A percentile compares a stretch with the other conserved stretches of the same genome.
Conservation (phyloP, 2,113 vertebrate genomes). For the Hassar affinis region DNA sequence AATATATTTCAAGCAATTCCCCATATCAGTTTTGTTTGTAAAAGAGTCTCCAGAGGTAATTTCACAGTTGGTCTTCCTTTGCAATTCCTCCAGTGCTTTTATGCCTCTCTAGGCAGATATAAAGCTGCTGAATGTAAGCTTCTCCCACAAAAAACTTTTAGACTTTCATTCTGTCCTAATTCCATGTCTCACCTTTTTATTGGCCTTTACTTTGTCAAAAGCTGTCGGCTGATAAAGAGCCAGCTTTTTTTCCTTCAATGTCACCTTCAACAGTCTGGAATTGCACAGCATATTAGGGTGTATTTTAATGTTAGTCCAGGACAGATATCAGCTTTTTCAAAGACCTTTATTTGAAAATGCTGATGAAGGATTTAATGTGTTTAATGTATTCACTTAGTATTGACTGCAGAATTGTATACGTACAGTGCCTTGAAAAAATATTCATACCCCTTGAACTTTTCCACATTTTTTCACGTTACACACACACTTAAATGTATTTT, state of each 20-base stretch:
- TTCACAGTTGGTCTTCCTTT: slow-evolving; percentile 7
- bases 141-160: slow-evolving; percentile 9
- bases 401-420: background rate
- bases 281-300: background rate
- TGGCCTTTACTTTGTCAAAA: slow-evolving; percentile 10
- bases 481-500: too few relatives aligned
- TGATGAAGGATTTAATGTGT: background rate
- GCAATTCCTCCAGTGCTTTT: slow-evolving; percentile 1
- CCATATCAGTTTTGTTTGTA: slow-evolving; percentile 15
- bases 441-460: too few relatives aligned
- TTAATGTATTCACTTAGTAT: background rate
- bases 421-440: too few relatives aligned
- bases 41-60: background rate
- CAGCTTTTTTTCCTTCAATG: background rate
- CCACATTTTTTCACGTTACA: too few relatives aligned
- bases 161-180: slow-evolving; percentile 13
- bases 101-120: slow-evolving; percentile 20
- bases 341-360: background rate
- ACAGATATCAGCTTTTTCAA: background rate
- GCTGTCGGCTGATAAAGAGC: background rate
- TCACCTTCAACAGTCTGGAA: slow-evolving; percentile 20
- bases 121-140: slow-evolving; percentile 33
- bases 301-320: background rate
- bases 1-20: slow-evolving; percentile 1
- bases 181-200: slow-evolving; percentile 13